A percentile compares a stretch with the other conserved stretches of the same genome.
Conservation (phyloP, 2,113 vertebrate genomes). For the Ascaphus truei region DNA sequence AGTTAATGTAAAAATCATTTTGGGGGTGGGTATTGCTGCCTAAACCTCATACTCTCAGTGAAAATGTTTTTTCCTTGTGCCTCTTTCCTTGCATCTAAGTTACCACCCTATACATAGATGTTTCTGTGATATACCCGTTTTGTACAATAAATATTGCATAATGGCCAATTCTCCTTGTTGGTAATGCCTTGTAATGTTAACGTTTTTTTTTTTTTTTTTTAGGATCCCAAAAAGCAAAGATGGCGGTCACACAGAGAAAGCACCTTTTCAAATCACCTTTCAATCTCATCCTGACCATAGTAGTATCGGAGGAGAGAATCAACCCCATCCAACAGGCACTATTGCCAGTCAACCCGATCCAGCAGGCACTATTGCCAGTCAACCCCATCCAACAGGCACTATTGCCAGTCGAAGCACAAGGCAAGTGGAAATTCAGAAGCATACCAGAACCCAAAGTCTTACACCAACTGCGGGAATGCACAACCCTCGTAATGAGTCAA, state of each 20-base stretch:
- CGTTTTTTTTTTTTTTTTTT: constrained; percentile 32
- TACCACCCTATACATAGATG: no score
- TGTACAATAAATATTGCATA: no score
- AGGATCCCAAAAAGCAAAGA: constrained; percentile 49
- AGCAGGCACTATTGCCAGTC: accelerated
- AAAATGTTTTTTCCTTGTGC: no score
- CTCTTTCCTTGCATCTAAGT: no score
- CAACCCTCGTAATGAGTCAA: constrained; percentile 38
- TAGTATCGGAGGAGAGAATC: background rate
- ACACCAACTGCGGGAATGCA: constrained; percentile 25
- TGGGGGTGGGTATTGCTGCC: no score
- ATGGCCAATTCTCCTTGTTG: no score
- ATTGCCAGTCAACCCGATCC: background rate
- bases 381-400: background rate
- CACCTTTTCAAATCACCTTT: background rate
- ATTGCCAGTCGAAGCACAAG: constrained; percentile 3
- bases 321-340: background rate
- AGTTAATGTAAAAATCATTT: no score
- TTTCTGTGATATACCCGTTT: no score
- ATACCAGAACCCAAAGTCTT: constrained; percentile 45
- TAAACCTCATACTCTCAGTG: no score
- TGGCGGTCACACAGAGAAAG: constrained; percentile 46
- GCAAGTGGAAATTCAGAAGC: constrained; percentile 39
- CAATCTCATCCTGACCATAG: constrained; percentile 38
- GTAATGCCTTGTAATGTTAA: no score